Evolutionary conservation across 2,888 invertebrate genomes (phyloP), one percentile per base, ranked within the genome.

Genomic region (Harpalus rubripes): DNA sequence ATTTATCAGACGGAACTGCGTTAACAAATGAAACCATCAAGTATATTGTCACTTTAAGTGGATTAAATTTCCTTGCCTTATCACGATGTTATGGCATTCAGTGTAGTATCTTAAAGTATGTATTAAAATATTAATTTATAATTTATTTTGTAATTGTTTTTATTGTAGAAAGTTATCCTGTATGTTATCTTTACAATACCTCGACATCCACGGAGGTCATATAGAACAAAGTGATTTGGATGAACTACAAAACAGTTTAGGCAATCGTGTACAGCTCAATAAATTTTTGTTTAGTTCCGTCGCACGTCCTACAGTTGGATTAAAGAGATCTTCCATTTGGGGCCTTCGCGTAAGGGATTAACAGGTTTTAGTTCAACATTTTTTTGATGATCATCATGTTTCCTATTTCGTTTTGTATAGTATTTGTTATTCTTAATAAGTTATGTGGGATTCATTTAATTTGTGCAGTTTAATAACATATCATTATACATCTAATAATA

Each of bases 291-390:
- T 95, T 90, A 98, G 98, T 88, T 96, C 96, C 0, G 95, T 98
- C 12, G 97, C 98, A 0, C 92, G 97, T 12, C 98, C 98, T 0
- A 98, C 98, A 0, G 97, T 98, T 0, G 98, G 98, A 0, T 93
- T 95, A 0, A 92, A 96, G 86, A 93, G 98, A 87, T 97, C 98
- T 0, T 97, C 97, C 26, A 96, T 98, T 89, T 98, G 98, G 98
- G 96, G 96, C 0, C 92, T 97, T 32, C 92, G 96, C 81, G 96
- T 96, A 5, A 93, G 97, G 90, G 97, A 97, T 92, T 96, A 92
- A 92, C n/a, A 16, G 15, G 41, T 61, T 16, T 18, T 61, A 18
- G 56, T 56, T 56, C 15, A 15, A n/a, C 15, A 59, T 18, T 8
- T 59, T 59, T 59, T 59, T 15, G 8, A 59, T 16, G 18, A 63